phyloP scores from a whole-genome alignment of 53 echinoderm and acorn worm species.

The Holothuria leucospilota region DNA sequence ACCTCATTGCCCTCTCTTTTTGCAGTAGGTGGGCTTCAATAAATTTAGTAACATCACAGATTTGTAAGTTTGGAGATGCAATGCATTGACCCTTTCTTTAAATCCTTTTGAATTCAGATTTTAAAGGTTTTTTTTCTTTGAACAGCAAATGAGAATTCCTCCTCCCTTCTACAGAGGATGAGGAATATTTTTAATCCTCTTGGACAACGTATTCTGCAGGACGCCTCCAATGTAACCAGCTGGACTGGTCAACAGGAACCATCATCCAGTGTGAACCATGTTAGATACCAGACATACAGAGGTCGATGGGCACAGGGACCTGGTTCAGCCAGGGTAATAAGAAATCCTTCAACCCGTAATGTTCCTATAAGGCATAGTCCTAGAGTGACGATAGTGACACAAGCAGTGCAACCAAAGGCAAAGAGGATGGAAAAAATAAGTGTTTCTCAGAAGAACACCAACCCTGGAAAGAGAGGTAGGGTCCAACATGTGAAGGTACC shows the following conservation, averaged over 20 bases:
- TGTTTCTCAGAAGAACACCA: not conserved
- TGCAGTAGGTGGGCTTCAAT: too few relatives aligned
- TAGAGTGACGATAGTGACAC: constrained; percentile 38
- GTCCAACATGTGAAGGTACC: too few relatives aligned
- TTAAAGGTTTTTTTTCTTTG: too few relatives aligned
- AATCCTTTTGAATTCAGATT: too few relatives aligned
- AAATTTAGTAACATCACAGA: too few relatives aligned
- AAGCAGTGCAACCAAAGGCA: constrained; percentile 17
- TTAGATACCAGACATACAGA: not conserved
- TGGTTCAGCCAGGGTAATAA: not conserved
- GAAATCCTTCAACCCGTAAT: not conserved
- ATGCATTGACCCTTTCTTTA: too few relatives aligned
- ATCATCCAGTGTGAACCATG: not conserved
- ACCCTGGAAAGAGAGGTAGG: too few relatives aligned
- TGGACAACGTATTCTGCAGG: constrained; percentile 49
- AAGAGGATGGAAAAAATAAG: not conserved
- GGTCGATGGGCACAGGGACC: not conserved
- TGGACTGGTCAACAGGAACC: not conserved
- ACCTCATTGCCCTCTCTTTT: too few relatives aligned
- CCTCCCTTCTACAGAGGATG: constrained; percentile 21
- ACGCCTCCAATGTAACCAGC: constrained; percentile 36
- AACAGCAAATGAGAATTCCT: too few relatives aligned
- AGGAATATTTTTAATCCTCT: constrained; percentile 72
- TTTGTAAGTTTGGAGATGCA: too few relatives aligned
- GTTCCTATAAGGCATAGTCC: constrained; percentile 64